Percentiles rank a stretch among this genome's conserved stretches.
phyloP scores from a whole-genome alignment of 2,888 invertebrate species.

The Malachius bipustulatus region DNA sequence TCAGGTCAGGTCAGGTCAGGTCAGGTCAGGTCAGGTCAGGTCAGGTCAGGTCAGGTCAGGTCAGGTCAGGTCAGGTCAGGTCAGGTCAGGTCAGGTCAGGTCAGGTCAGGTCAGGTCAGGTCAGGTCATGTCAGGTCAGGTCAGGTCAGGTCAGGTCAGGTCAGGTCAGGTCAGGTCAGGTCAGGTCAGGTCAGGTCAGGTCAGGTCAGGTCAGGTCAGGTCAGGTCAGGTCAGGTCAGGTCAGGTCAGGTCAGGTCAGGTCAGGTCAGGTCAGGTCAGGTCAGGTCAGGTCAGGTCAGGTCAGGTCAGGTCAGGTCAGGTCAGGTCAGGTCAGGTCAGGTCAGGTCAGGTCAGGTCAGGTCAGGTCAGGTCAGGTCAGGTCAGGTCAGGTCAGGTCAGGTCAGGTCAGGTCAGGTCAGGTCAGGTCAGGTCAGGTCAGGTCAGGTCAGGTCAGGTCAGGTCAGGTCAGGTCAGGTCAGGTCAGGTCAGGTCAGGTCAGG shows the following conservation, averaged over 20 bases:
- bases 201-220: constrained; percentile 10
- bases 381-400: too few species aligned
- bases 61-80: constrained; percentile 10
- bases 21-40: constrained; percentile 10
- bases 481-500: constrained; percentile 8
- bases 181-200: constrained; percentile 10
- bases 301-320: too few species aligned
- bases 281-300: too few species aligned
- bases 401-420: constrained; percentile 8
- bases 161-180: constrained; percentile 10
- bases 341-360: too few species aligned
- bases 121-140: constrained; percentile 9
- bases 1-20: constrained; percentile 10
- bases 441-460: constrained; percentile 7
- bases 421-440: constrained; percentile 7
- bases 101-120: constrained; percentile 10
- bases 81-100: constrained; percentile 10
- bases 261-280: too few species aligned
- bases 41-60: constrained; percentile 10
- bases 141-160: constrained; percentile 10
- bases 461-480: constrained; percentile 8
- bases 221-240: too few species aligned
- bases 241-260: too few species aligned
- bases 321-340: too few species aligned
- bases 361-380: too few species aligned